phyloP scores from a whole-genome alignment of 2,113 vertebrate genomes.

The Paratilapia polleni region DNA sequence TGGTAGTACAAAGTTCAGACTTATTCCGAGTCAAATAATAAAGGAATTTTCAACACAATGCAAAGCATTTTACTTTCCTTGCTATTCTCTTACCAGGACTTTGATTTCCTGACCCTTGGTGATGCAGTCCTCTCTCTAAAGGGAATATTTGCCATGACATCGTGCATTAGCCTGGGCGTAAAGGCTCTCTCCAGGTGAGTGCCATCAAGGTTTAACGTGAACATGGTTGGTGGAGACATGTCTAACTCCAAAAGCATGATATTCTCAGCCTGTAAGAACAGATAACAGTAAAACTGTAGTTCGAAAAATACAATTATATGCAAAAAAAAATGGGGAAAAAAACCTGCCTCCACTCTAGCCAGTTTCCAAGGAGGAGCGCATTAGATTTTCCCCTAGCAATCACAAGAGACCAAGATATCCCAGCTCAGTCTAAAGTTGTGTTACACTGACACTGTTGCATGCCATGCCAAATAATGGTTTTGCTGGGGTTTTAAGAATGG shows the following conservation, averaged over 20 bases:
- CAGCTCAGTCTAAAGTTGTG: not conserved
- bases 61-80: not conserved
- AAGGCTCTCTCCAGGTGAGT: constrained; percentile 81
- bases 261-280: constrained; percentile 88
- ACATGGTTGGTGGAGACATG: constrained; percentile 85
- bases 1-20: not conserved
- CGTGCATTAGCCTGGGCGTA: constrained; percentile 52
- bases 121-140: constrained; percentile 82
- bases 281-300: not conserved
- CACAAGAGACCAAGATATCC: not conserved
- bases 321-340: not conserved
- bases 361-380: not conserved
- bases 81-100: constrained; percentile 87
- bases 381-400: not conserved
- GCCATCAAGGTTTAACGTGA: constrained; percentile 82
- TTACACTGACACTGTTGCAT: not conserved
- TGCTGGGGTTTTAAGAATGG: not conserved
- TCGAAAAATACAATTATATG: not conserved
- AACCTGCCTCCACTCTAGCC: not conserved
- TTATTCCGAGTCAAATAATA: not conserved
- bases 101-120: constrained; percentile 88
- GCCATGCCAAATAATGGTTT: not conserved
- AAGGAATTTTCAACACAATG: not conserved
- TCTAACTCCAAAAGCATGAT: constrained; percentile 95
- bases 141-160: constrained; percentile 35